Percentiles rank a stretch among this genome's conserved stretches.
These are phyloP conservation scores for Rhodophaea formosa DNA, from an alignment of 2,888 invertebrate genomes.

Conservation along the genomic window DNA sequence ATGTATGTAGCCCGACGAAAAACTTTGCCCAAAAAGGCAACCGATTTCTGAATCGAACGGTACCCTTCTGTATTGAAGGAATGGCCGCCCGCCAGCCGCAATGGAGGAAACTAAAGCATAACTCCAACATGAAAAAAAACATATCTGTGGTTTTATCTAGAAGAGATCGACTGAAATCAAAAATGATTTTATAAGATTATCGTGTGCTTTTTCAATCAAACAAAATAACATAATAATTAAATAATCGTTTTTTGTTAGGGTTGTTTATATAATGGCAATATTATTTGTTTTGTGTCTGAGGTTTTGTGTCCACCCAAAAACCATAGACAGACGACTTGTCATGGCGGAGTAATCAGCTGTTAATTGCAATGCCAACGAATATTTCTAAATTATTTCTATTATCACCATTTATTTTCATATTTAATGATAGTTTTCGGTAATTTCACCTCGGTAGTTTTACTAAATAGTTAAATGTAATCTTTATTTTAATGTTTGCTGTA, in stretches of 20 bases:
- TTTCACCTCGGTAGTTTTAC: slow-evolving; percentile 31
- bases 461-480: slow-evolving; percentile 29
- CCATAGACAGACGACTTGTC: slow-evolving; percentile 36
- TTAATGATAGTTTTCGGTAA: slow-evolving; percentile 30
- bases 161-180: too few species aligned
- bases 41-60: too few species aligned
- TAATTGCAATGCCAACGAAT: slow-evolving; percentile 71
- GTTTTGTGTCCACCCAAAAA: not conserved
- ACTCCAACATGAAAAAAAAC: too few species aligned
- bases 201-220: too few species aligned
- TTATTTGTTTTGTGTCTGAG: not conserved
- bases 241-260: not conserved
- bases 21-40: too few species aligned
- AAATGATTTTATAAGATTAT: too few species aligned
- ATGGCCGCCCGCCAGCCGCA: too few species aligned
- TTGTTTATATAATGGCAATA: not conserved
- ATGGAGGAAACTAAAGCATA: too few species aligned
- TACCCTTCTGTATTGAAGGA: too few species aligned
- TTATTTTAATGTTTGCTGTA: slow-evolving; percentile 30
- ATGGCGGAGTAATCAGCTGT: slow-evolving; percentile 80
- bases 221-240: too few species aligned
- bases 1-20: too few species aligned
- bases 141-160: too few species aligned
- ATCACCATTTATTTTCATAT: slow-evolving; percentile 35
- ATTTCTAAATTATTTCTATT: slow-evolving; percentile 48